These are phyloP conservation scores for Hephaestus fuliginosus DNA, from an alignment of 2,797 vertebrate genomes.

Conservation along the genomic window DNA sequence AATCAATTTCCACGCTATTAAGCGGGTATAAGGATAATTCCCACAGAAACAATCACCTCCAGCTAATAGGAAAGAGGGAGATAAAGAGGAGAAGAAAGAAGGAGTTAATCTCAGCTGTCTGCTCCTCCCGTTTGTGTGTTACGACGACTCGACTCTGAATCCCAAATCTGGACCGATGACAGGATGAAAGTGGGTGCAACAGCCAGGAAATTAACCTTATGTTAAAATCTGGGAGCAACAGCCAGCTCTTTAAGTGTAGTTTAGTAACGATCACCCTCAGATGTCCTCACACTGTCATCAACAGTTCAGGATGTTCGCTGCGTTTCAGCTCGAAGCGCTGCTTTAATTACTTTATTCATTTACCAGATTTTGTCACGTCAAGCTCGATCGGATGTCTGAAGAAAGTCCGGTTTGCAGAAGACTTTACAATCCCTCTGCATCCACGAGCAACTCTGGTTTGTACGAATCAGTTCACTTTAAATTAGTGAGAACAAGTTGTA, in stretches of 20 bases:
- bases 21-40: slow-evolving; percentile 59
- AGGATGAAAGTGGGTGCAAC: background rate
- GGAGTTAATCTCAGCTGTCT: slow-evolving; percentile 25
- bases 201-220: background rate
- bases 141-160: background rate
- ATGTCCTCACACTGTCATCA: background rate
- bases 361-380: background rate
- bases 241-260: background rate
- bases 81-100: slow-evolving; percentile 30
- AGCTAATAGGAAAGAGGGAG: slow-evolving; percentile 40
- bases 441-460: background rate
- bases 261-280: no score
- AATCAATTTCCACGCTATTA: slow-evolving; percentile 72
- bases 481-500: no score
- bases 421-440: no score
- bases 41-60: slow-evolving; percentile 64
- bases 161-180: background rate
- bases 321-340: background rate
- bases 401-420: no score
- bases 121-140: background rate
- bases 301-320: background rate
- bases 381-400: background rate
- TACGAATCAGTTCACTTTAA: background rate
- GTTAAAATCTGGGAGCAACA: background rate
- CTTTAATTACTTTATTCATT: background rate